These are phyloP conservation scores for Harpalus rufipes DNA, from an alignment of 2,888 invertebrate species.

Conservation along the genomic window DNA sequence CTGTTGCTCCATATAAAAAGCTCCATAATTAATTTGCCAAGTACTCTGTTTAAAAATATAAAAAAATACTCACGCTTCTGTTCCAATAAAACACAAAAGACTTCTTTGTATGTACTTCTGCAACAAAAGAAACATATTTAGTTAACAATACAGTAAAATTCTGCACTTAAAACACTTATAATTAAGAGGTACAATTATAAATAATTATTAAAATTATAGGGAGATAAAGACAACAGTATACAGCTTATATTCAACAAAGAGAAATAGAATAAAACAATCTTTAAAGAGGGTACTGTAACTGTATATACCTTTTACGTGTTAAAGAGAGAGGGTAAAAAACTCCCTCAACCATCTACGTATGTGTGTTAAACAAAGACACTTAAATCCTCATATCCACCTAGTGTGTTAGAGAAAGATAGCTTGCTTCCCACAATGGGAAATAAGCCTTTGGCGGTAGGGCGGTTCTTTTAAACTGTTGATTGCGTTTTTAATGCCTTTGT, in stretches of 20 bases:
- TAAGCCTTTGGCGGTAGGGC: constrained; percentile 43
- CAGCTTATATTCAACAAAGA: not conserved
- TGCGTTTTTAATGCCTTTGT: constrained; percentile 66
- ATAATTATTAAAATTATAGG: not conserved
- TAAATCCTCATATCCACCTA: not conserved
- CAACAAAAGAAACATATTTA: not conserved
- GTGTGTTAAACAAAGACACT: not conserved
- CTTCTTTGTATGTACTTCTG: not conserved
- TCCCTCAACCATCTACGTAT: not conserved
- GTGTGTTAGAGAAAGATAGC: constrained; percentile 8
- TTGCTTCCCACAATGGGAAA: constrained; percentile 15
- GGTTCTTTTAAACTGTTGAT: constrained; percentile 65
- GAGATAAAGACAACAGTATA: not conserved
- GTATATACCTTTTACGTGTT: not conserved
- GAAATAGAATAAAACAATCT: constrained; percentile 3
- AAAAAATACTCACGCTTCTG: not conserved
- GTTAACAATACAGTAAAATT: not conserved
- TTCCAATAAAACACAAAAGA: not conserved
- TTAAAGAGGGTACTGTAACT: not conserved
- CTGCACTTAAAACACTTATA: not conserved
- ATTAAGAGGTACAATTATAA: not conserved
- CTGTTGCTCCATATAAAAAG: too few species aligned
- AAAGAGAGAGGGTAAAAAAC: constrained; percentile 11
- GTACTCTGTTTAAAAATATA: not conserved
- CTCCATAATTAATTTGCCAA: too few species aligned